phyloP scores from a whole-genome alignment of 2,888 invertebrate genomes.

The Cryptocheilus praepositus region DNA sequence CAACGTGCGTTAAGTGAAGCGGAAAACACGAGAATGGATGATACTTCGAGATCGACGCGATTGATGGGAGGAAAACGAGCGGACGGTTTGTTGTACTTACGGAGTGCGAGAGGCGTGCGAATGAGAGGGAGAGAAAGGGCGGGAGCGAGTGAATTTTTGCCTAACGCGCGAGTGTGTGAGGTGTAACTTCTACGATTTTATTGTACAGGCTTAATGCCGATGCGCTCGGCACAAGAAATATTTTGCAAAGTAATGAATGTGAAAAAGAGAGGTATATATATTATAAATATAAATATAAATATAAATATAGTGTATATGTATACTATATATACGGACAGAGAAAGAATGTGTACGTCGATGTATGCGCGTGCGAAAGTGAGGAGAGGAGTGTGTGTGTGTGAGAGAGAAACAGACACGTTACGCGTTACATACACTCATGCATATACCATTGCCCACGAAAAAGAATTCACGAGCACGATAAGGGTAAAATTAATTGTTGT shows the following conservation, averaged over 20 bases:
- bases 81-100: too few species aligned
- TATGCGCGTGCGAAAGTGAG: constrained; percentile 8
- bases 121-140: neutral
- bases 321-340: constrained; percentile 48
- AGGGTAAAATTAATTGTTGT: constrained; percentile 50
- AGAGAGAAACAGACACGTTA: constrained; percentile 7
- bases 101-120: neutral
- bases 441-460: constrained; percentile 45
- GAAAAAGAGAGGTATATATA: constrained; percentile 50
- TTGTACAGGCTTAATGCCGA: constrained; percentile 65
- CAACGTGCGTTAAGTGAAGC: too few species aligned
- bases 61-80: too few species aligned
- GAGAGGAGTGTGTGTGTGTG: constrained; percentile 11
- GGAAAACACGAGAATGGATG: too few species aligned
- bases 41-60: too few species aligned
- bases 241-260: constrained; percentile 66
- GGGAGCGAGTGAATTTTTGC: constrained; percentile 56
- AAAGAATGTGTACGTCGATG: too few species aligned
- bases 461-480: constrained; percentile 47
- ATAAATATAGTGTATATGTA: constrained; percentile 53
- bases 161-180: constrained; percentile 55
- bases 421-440: constrained; percentile 41
- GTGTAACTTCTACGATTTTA: constrained; percentile 63
- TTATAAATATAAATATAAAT: constrained; percentile 54
- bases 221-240: constrained; percentile 61